Base-by-base conservation (phyloP, 2,888 invertebrate genomes). In the Neoaliturus tenellus region DNA sequence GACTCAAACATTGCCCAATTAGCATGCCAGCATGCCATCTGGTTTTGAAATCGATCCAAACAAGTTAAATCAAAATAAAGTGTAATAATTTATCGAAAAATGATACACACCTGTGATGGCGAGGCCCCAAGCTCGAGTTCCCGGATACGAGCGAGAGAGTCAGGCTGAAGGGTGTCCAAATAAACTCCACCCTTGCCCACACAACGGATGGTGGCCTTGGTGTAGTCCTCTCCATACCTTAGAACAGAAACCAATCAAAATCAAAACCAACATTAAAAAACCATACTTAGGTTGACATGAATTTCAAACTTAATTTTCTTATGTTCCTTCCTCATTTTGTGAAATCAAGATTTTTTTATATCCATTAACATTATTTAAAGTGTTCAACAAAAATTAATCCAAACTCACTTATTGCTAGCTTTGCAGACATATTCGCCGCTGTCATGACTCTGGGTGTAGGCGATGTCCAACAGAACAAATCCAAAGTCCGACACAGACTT, bases 401-500 rank as follows among this genome's bases (percentile, higher is more conserved):
- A 6, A 44, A 86, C 89, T 85, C 88, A 91, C 92, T 96, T 97
- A 89, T 98, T 98, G 89, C 94, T 95, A 6, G 99, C 99, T 88
- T 95, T 94, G 91, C 98, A 98, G 12, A 97, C 95, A 88, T 98
- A 98, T 92, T 98, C 98, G 39, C 98, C 98, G 85, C 96, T 95
- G 89, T 98, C 98, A 88, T 98, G 98, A 87, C 95, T 95, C 91
- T 98, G 97, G 41, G 98, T 95, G 88, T 98, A 97, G n/a, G 98
- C 95, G 89, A 98, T 97, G 89, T 98, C 98, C 91, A 98, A 93
- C 10, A 98, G 95, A 14, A 98, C 98, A 90, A 97, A 98, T 75
- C 98, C 98, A 89, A 98, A 98, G 90, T 98, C 98, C 69, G 97
- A 97, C 0, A 98, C 97, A 85, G 96, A 96, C 91, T 98, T 98